Base-by-base conservation (phyloP, 1,140 invertebrate genomes). In the Plectus sambesii region DNA sequence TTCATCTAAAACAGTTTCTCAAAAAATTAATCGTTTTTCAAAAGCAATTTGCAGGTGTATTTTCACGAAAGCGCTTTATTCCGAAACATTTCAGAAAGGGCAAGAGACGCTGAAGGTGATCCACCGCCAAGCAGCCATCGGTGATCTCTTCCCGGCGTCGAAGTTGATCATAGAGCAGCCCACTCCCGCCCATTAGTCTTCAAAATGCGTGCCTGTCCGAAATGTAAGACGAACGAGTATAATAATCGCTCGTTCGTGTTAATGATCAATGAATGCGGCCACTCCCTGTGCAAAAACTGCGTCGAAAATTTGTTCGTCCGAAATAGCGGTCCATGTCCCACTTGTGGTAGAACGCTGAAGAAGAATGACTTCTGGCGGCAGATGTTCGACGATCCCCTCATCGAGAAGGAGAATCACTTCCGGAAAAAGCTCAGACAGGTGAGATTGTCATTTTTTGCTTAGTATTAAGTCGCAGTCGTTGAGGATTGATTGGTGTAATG, bases 321-420 rank as follows among this genome's bases (percentile, higher is more conserved):
- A 81, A 88, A 93, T 33, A 87, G 87, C 45, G 89, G 84, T 6
- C 76, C 80, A 0, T 97, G 92, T 71, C 87, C 87, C 27, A 84
- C 89, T 70, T 97, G 92, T 74, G 78, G 80, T 57, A 82, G 86
- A 29, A 79, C 84, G 3, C 69, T 99, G 25, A 75, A 87, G 6
- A 77, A 87, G 60, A 82, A 78, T 61, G 89, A 92, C 69, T 98
- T 93, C 70, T 78, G 90, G 33, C 78, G 92, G 17, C 89, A 96
- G 65, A 72, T 94, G 3, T 98, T 97, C 69, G 92, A 98, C 75
- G 90, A 98, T 77, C 73, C 89, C 1, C 78, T 78, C 72, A 84
- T 98, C 1, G 93, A 99, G 73, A 94, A 96, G 68, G 93, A 99
- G 76, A 81, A 97, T 5, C 89, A 96, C 61, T 92, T 97, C 58